These are phyloP conservation scores for Phania funesta DNA, from an alignment of 2,888 invertebrate genomes.

Conservation along the genomic window DNA sequence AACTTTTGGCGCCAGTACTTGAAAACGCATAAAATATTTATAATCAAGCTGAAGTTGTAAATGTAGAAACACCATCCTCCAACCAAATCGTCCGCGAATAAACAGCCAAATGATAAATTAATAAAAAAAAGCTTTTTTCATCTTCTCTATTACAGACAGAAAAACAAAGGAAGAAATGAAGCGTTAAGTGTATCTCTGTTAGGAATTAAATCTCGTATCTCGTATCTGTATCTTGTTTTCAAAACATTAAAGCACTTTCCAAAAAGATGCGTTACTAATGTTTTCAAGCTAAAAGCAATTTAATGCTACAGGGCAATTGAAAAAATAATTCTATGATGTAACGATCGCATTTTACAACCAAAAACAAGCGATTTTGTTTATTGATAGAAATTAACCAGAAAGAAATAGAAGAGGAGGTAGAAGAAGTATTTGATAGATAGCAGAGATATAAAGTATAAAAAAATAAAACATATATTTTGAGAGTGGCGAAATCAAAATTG, in stretches of 20 bases:
- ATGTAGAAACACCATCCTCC: conserved; percentile 22
- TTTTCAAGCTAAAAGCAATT: conserved; percentile 6
- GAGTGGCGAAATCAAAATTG: too few species aligned
- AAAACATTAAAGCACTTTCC: conserved; percentile 33
- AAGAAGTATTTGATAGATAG: not conserved
- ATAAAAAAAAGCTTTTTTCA: conserved; percentile 19
- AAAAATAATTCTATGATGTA: conserved; percentile 31
- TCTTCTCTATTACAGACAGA: not conserved
- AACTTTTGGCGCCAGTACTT: conserved; percentile 73
- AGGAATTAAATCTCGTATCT: conserved; percentile 2
- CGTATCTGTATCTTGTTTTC: conserved; percentile 23
- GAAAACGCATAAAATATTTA: conserved; percentile 50
- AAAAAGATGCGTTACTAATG: conserved; percentile 28
- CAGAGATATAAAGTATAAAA: not conserved
- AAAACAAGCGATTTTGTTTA: conserved; percentile 3
- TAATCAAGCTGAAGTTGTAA: conserved; percentile 52
- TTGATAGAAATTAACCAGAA: conserved; percentile 5
- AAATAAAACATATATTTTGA: too few species aligned
- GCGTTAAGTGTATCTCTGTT: conserved; percentile 49
- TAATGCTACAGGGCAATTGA: conserved; percentile 30
- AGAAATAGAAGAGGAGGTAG: not conserved
- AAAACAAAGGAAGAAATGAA: conserved; percentile 23
- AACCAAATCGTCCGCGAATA: not conserved
- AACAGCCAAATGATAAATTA: conserved; percentile 16
- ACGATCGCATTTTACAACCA: conserved; percentile 15